Percentiles rank a stretch among this genome's conserved stretches.
phyloP scores from a whole-genome alignment of 2,888 invertebrate species.

The Thymelicus acteon region DNA sequence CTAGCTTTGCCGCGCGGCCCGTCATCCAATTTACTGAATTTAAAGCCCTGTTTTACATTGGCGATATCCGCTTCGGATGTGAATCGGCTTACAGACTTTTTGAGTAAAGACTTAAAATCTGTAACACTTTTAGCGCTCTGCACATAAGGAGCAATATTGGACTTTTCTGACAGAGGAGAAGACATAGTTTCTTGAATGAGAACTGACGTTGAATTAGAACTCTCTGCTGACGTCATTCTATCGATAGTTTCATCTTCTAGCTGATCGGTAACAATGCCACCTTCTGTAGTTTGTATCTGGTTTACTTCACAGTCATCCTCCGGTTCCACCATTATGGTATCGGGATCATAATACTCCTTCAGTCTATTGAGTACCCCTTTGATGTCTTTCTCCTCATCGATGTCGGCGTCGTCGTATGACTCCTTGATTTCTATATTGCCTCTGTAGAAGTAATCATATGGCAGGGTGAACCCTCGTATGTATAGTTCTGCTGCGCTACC shows the following conservation, averaged over 20 bases:
- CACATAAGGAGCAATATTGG: slow-evolving; percentile 40
- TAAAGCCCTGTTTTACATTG: slow-evolving; percentile 43
- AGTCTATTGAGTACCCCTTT: slow-evolving; percentile 55
- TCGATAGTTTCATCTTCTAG: slow-evolving; percentile 54
- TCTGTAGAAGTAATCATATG: slow-evolving; percentile 67
- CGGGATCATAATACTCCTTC: slow-evolving; percentile 55
- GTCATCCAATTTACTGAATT: slow-evolving; percentile 47
- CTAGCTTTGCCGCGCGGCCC: slow-evolving; percentile 43
- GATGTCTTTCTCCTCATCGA: slow-evolving; percentile 57
- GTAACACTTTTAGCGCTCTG: slow-evolving; percentile 51
- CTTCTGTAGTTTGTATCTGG: slow-evolving; percentile 45
- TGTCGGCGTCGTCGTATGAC: slow-evolving; percentile 50
- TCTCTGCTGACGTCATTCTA: slow-evolving; percentile 48
- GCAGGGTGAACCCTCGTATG: slow-evolving; percentile 61
- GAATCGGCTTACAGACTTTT: slow-evolving; percentile 44
- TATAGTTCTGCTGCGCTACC: slow-evolving; percentile 57
- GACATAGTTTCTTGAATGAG: slow-evolving; percentile 30
- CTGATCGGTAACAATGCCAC: slow-evolving; percentile 53
- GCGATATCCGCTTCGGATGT: slow-evolving; percentile 33
- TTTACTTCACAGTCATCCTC: slow-evolving; percentile 47
- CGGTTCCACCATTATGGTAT: slow-evolving; percentile 55
- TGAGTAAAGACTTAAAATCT: slow-evolving; percentile 48
- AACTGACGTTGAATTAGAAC: slow-evolving; percentile 38
- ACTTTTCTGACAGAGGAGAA: slow-evolving; percentile 27
- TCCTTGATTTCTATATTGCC: slow-evolving; percentile 58